Percentiles rank a stretch among this genome's conserved stretches.
These are phyloP conservation scores for Drosophila aldrichi DNA, from an alignment of 2,888 invertebrate species.

Conservation along the genomic window DNA sequence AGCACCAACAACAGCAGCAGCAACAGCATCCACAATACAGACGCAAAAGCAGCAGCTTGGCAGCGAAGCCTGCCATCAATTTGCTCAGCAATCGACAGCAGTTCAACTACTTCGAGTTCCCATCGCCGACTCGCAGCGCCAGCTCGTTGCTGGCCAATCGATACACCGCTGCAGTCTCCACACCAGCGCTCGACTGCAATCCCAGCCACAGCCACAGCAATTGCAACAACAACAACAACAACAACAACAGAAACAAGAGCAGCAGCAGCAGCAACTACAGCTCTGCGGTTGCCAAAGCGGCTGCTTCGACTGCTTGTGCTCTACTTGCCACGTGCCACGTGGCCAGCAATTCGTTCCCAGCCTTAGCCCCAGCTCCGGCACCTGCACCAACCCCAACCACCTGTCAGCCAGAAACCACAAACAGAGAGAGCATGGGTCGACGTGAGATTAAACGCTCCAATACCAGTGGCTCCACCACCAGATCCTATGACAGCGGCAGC, in stretches of 20 bases:
- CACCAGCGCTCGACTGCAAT: slow-evolving; percentile 65
- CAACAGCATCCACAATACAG: slow-evolving; percentile 42
- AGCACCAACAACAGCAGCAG: slow-evolving; percentile 39
- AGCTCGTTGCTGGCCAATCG: slow-evolving; percentile 51
- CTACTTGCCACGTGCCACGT: slow-evolving; percentile 73
- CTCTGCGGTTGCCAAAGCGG: slow-evolving; percentile 69
- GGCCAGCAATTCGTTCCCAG: slow-evolving; percentile 41
- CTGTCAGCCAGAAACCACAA: slow-evolving; percentile 36
- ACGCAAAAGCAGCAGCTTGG: slow-evolving; percentile 53
- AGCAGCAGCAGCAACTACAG: slow-evolving; percentile 32
- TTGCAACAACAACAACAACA: slow-evolving; percentile 12
- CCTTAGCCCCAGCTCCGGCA: slow-evolving; percentile 10
- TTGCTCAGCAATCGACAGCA: slow-evolving; percentile 76
- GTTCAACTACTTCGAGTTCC: slow-evolving; percentile 82
- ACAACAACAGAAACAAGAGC: slow-evolving; percentile 36
- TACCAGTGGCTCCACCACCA: slow-evolving; percentile 83
- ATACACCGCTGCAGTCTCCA: slow-evolving; percentile 57
- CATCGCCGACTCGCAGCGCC: slow-evolving; percentile 53
- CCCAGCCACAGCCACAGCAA: slow-evolving; percentile 43
- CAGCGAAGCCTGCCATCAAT: slow-evolving; percentile 67
- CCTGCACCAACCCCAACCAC: slow-evolving; percentile 33
- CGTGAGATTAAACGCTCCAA: slow-evolving; percentile 85
- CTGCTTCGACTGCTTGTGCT: slow-evolving; percentile 68
- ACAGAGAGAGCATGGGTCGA: slow-evolving; percentile 82
- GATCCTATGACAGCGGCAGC: slow-evolving; percentile 84